Evolutionary conservation across 2,888 invertebrate genomes (phyloP).

Genomic region (Drosophila kambysellisi): DNA sequence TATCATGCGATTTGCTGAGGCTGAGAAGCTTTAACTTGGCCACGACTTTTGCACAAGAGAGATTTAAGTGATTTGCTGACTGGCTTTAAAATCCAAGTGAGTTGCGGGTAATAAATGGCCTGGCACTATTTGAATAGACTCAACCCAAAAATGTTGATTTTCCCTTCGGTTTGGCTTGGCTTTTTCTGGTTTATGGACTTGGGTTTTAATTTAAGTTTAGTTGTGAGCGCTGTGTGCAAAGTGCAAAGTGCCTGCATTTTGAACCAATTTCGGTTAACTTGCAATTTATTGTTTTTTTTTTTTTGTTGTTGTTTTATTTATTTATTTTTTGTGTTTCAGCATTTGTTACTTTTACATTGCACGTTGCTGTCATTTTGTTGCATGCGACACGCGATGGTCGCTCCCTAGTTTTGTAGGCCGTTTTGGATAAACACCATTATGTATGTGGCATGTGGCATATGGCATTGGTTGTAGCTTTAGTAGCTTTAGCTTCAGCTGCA

Average conservation of each 20-base stretch:
- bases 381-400: slow-evolving; percentile 72
- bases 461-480: slow-evolving; percentile 7
- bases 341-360: slow-evolving; percentile 34
- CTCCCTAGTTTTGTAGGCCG: slow-evolving; percentile 55
- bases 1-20: slow-evolving; percentile 73
- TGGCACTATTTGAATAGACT: slow-evolving; percentile 69
- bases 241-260: slow-evolving; percentile 78
- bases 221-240: slow-evolving; percentile 53
- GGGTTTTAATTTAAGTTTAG: slow-evolving; percentile 77
- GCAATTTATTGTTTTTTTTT: slow-evolving; percentile 16
- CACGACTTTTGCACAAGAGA: slow-evolving; percentile 76
- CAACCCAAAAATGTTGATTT: slow-evolving; percentile 68
- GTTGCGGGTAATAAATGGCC: slow-evolving; percentile 68
- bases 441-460: slow-evolving; percentile 17
- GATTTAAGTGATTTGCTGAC: slow-evolving; percentile 80
- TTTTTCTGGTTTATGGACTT: slow-evolving; percentile 12
- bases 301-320: slow-evolving; percentile 6
- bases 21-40: slow-evolving; percentile 68
- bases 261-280: slow-evolving; percentile 57
- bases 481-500: slow-evolving; percentile 4
- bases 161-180: slow-evolving; percentile 28
- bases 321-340: slow-evolving; percentile 3
- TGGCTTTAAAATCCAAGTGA: slow-evolving; percentile 74
- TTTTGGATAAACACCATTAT: slow-evolving; percentile 29
- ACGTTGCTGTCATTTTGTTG: slow-evolving; percentile 70